These are phyloP conservation scores for Molothrus aeneus DNA, from an alignment of 2,797 vertebrate genomes.

Conservation along the genomic window DNA sequence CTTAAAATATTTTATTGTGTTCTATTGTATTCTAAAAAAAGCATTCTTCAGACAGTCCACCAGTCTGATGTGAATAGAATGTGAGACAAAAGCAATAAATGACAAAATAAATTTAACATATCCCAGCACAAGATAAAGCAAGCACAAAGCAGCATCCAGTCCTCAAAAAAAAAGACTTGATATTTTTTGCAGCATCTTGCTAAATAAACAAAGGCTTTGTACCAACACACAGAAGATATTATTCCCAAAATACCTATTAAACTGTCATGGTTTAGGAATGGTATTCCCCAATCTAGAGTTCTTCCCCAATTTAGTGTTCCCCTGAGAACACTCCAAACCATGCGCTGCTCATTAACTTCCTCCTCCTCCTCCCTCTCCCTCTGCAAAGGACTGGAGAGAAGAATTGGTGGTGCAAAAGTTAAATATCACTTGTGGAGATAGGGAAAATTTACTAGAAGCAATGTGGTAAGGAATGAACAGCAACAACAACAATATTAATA, in stretches of 20 bases:
- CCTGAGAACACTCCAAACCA: not conserved
- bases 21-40: not conserved
- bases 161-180: not conserved
- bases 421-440: not conserved
- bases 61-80: not conserved
- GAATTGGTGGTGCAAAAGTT: not conserved
- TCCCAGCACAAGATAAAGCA: not conserved
- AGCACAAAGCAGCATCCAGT: not conserved
- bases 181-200: not conserved
- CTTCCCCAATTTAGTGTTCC: not conserved
- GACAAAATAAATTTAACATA: not conserved
- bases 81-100: not conserved
- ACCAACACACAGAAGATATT: not conserved
- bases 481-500: not conserved
- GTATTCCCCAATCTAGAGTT: not conserved
- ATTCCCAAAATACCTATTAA: not conserved
- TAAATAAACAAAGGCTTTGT: not conserved
- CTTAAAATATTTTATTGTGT: not conserved
- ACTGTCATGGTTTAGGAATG: not conserved
- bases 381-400: not conserved
- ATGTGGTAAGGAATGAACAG: not conserved
- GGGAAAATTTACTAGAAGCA: not conserved
- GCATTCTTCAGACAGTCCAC: not conserved
- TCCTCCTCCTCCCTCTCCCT: not conserved
- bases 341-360: rapidly evolving